Conservation (phyloP, 2,113 vertebrate species). For the Mus pahari region DNA sequence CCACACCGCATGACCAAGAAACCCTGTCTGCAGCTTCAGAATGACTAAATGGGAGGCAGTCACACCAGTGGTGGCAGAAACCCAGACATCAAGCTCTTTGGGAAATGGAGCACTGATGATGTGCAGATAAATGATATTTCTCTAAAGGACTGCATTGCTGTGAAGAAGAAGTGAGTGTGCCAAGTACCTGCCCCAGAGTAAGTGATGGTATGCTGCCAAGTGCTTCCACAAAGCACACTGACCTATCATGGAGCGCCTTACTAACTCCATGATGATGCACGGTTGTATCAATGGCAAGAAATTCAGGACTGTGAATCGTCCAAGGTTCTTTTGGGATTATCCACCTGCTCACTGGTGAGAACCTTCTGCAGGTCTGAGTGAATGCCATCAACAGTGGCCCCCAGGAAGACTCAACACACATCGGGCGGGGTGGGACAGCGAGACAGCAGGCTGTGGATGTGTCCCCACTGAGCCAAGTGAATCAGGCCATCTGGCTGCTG, state of each 20-base stretch:
- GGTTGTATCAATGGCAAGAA: constrained; percentile 98
- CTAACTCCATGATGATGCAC: constrained; percentile 90
- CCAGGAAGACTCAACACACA: constrained; percentile 96
- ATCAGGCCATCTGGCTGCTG: constrained; percentile 98
- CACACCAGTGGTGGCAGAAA: constrained; percentile 93
- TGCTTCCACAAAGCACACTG: constrained; percentile 97
- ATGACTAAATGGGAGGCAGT: constrained; percentile 95
- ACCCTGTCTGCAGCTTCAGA: constrained; percentile 69
- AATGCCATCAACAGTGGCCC: constrained; percentile 96
- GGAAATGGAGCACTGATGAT: constrained; percentile 96
- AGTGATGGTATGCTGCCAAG: constrained; percentile 95
- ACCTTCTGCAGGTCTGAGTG: constrained; percentile 95
- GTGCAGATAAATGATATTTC: constrained; percentile 98
- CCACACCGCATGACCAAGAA: not conserved
- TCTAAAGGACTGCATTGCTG: constrained; percentile 94
- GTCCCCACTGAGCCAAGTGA: constrained; percentile 94
- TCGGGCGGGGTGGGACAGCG: constrained; percentile 94
- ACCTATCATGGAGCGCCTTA: constrained; percentile 95
- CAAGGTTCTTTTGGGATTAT: constrained; percentile 98
- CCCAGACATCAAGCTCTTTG: constrained; percentile 97
- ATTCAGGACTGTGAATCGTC: constrained; percentile 95
- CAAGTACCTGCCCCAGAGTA: constrained; percentile 96
- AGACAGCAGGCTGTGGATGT: constrained; percentile 95
- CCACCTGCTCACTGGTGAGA: constrained; percentile 96
- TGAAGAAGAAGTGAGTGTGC: constrained; percentile 96